phyloP scores from a whole-genome alignment of 1,140 invertebrate species.

The Ctenoplectra terminalis region DNA sequence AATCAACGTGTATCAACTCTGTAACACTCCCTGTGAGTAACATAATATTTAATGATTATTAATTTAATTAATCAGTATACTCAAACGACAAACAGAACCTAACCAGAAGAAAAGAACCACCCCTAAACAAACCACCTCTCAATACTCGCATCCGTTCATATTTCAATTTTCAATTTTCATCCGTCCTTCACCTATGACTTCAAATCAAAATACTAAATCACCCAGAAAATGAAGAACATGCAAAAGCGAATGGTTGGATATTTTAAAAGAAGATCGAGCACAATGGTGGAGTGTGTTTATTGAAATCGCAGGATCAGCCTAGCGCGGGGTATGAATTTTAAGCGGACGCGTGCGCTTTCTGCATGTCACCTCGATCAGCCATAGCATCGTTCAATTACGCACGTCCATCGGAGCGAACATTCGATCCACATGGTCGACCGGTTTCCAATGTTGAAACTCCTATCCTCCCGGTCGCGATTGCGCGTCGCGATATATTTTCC shows the following conservation, averaged over 20 bases:
- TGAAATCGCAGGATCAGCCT: constrained; percentile 19
- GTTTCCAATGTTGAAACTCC: neutral
- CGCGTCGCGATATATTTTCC: constrained; percentile 23
- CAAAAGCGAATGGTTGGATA: neutral
- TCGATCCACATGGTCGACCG: constrained; percentile 9
- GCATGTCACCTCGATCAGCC: constrained; percentile 1
- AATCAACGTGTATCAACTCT: no score
- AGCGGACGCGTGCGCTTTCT: constrained; percentile 13
- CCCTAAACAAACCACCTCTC: no score
- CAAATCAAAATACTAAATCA: neutral
- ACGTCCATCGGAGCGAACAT: constrained; percentile 2
- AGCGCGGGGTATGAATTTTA: constrained; percentile 16
- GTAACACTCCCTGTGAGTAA: no score
- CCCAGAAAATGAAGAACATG: neutral
- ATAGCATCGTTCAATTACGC: constrained; percentile 29
- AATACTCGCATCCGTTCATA: no score
- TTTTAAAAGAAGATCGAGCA: neutral
- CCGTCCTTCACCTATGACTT: no score
- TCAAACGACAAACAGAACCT: no score
- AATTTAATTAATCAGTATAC: no score
- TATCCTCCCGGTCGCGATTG: neutral
- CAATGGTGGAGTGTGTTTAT: neutral
- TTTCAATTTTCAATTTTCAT: no score
- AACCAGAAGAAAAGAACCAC: no score
- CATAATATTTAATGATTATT: no score